Evolutionary conservation across 2,888 invertebrate species (phyloP).

Genomic region (Latrodectus hesperus): DNA sequence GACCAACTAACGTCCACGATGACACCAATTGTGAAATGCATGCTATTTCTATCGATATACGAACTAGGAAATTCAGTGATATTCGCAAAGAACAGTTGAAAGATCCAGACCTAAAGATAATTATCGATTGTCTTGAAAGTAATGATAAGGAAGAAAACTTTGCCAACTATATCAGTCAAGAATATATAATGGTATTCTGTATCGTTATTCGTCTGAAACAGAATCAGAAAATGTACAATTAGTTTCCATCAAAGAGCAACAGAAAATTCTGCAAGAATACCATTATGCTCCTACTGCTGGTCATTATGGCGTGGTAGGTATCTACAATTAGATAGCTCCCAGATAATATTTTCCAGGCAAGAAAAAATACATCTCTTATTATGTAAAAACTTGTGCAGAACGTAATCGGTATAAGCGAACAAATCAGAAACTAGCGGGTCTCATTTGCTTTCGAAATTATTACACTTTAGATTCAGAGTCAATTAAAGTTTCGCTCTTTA

Average conservation of each 20-base stretch:
- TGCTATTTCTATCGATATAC: too few relatives aligned
- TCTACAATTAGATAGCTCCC: background rate
- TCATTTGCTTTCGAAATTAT: too few relatives aligned
- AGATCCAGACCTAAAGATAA: background rate
- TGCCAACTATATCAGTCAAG: too few relatives aligned
- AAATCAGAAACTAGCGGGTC: background rate
- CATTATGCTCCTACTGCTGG: background rate
- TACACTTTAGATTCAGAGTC: too few relatives aligned
- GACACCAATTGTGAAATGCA: background rate
- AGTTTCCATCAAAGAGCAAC: background rate
- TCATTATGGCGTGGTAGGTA: background rate
- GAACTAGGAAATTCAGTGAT: too few relatives aligned
- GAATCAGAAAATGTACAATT: background rate
- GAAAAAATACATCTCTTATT: too few relatives aligned
- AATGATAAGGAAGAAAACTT: too few relatives aligned
- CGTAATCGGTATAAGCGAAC: slow-evolving; percentile 6
- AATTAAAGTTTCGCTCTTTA: too few relatives aligned
- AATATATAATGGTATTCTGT: too few relatives aligned
- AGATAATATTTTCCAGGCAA: too few relatives aligned
- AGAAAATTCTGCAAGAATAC: background rate
- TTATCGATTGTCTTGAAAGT: too few relatives aligned
- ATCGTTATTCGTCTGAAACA: too few relatives aligned
- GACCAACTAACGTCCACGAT: background rate
- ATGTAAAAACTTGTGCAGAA: background rate
- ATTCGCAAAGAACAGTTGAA: background rate